Percentiles rank a stretch among this genome's conserved stretches.
Conservation (phyloP, 2,797 vertebrate genomes). For the Furcifer pardalis region DNA sequence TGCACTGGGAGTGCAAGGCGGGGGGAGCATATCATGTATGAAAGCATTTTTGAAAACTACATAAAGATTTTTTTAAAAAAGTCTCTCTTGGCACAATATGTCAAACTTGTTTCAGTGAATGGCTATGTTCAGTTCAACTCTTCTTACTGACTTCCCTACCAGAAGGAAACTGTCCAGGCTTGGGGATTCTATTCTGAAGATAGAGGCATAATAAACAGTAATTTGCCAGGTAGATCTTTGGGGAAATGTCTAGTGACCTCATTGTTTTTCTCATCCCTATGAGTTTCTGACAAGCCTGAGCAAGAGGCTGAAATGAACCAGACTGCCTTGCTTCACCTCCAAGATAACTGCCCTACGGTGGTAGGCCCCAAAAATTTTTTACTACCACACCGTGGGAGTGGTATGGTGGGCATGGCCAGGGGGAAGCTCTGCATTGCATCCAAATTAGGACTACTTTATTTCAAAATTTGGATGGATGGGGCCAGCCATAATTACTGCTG, state of each 20-base stretch:
- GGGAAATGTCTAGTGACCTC: slow-evolving; percentile 9
- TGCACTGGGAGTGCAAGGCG: neutral
- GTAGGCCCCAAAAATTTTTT: too few relatives aligned
- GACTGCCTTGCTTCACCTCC: neutral
- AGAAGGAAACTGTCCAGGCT: neutral
- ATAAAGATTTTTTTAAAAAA: too few relatives aligned
- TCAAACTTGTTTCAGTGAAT: slow-evolving; percentile 18
- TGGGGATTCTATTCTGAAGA: slow-evolving; percentile 10
- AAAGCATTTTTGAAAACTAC: neutral
- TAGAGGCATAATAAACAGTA: slow-evolving; percentile 25
- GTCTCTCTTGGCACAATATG: slow-evolving; percentile 24
- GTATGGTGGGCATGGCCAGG: too few relatives aligned
- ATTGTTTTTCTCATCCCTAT: neutral
- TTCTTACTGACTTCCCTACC: neutral
- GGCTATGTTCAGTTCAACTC: neutral
- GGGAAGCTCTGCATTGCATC: too few relatives aligned
- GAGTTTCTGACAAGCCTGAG: neutral
- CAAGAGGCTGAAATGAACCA: slow-evolving; percentile 7
- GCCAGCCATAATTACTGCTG: too few relatives aligned
- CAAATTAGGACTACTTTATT: too few relatives aligned
- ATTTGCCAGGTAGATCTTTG: slow-evolving; percentile 3
- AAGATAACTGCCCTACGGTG: neutral
- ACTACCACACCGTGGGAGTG: too few relatives aligned
- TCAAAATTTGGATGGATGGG: too few relatives aligned
- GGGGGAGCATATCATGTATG: accelerated